Percentiles rank a stretch among this genome's conserved stretches.
These are phyloP conservation scores for Tenthredo mesomela DNA, from an alignment of 2,888 invertebrate species.

Conservation along the genomic window DNA sequence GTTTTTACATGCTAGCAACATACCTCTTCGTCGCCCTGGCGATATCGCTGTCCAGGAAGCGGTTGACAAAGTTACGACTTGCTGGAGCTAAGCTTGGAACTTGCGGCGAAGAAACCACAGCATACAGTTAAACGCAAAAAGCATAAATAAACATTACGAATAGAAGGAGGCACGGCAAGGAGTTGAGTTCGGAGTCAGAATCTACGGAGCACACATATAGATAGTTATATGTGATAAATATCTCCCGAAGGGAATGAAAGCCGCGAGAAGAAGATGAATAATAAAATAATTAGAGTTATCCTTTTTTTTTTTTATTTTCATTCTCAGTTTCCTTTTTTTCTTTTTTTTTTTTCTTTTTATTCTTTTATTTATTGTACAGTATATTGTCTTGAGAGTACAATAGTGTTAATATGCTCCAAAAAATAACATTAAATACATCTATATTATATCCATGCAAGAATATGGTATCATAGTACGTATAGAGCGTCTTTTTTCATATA, in stretches of 20 bases:
- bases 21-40: slow-evolving; percentile 51
- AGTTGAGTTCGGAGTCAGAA: slow-evolving; percentile 17
- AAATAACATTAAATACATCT: slow-evolving; percentile 51
- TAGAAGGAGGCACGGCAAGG: slow-evolving; percentile 41
- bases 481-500: not conserved
- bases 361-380: slow-evolving; percentile 43
- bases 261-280: not conserved
- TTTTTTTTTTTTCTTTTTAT: not conserved
- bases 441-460: slow-evolving; percentile 35
- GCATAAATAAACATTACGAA: slow-evolving; percentile 65
- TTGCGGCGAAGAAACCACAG: slow-evolving; percentile 64
- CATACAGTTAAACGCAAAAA: slow-evolving; percentile 70
- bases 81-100: slow-evolving; percentile 50
- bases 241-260: not conserved
- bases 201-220: not conserved
- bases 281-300: not conserved
- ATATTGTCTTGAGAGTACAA: slow-evolving; percentile 48
- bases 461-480: slow-evolving; percentile 12
- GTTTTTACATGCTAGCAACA: slow-evolving; percentile 45
- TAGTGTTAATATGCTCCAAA: slow-evolving; percentile 48
- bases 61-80: slow-evolving; percentile 55
- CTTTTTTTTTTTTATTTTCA: not conserved
- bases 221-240: not conserved
- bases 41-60: slow-evolving; percentile 56
- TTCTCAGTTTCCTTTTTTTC: not conserved